phyloP scores from a whole-genome alignment of 2,113 vertebrate genomes.

The Xiphophorus hellerii region DNA sequence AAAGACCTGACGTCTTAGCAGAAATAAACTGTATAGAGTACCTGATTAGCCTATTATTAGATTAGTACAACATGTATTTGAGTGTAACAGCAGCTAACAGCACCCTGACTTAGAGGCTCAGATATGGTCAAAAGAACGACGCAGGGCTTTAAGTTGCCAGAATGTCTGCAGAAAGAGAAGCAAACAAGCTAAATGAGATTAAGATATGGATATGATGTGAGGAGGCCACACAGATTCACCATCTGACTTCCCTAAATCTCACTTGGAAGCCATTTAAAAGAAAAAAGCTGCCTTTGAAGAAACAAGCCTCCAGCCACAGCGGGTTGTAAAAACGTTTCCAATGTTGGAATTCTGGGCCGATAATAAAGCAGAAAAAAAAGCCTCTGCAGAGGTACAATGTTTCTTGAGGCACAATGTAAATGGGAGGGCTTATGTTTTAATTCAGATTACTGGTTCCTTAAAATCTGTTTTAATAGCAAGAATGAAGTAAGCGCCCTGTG shows the following conservation, averaged over 20 bases:
- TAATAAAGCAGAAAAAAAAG: conserved; percentile 47
- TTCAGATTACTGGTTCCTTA: conserved; percentile 52
- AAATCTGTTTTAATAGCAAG: conserved; percentile 59
- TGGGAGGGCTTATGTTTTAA: conserved; percentile 48
- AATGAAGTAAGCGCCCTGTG: conserved; percentile 24
- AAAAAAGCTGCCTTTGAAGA: conserved; percentile 50
- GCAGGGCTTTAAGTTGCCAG: not conserved
- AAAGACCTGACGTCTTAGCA: not conserved
- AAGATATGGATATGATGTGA: conserved; percentile 43
- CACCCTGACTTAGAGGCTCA: conserved; percentile 11
- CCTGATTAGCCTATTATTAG: not conserved
- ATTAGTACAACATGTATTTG: not conserved
- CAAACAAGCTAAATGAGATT: conserved; percentile 27
- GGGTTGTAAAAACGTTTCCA: conserved; percentile 65
- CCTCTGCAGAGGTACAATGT: conserved; percentile 19
- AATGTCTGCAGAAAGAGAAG: conserved; percentile 20
- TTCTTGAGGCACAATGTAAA: conserved; percentile 49
- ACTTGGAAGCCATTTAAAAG: conserved; percentile 59
- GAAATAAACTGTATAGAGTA: not conserved
- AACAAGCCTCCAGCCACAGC: conserved; percentile 47
- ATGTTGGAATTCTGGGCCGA: conserved; percentile 55
- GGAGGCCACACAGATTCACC: conserved; percentile 54
- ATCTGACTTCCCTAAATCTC: conserved; percentile 45
- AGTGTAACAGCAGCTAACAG: not conserved
- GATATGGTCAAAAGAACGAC: conserved; percentile 5